These are phyloP conservation scores for Leuciscus waleckii DNA, from an alignment of 2,797 vertebrate genomes.

Conservation along the genomic window DNA sequence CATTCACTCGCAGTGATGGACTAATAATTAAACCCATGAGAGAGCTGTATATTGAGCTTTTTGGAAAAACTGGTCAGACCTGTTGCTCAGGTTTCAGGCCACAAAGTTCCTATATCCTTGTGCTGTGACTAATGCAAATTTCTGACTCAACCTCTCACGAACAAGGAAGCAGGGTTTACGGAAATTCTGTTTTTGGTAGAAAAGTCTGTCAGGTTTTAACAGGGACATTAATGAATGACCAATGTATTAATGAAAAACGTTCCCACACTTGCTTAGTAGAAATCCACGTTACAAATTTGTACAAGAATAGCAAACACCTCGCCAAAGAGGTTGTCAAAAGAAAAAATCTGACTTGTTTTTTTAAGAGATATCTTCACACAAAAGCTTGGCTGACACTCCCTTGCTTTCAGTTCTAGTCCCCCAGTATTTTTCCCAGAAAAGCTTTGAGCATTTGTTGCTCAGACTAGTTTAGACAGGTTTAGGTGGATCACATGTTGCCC, in stretches of 20 bases:
- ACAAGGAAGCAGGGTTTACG: background rate
- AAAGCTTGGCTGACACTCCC: background rate
- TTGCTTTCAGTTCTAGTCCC: background rate
- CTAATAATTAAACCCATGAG: conserved; percentile 33
- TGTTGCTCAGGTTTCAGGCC: conserved; percentile 62
- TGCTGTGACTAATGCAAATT: background rate
- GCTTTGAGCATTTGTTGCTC: conserved; percentile 28
- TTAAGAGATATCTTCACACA: background rate
- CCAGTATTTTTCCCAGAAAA: conserved; percentile 30
- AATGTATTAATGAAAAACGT: conserved; percentile 7
- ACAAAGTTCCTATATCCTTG: background rate
- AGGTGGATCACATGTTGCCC: conserved; percentile 43
- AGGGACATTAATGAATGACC: background rate
- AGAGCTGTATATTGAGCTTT: background rate
- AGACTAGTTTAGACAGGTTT: conserved; percentile 56
- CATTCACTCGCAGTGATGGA: background rate
- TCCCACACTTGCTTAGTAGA: background rate
- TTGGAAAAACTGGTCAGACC: conserved; percentile 56
- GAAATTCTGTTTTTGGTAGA: background rate
- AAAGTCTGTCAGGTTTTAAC: conserved; percentile 45
- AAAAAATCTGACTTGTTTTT: background rate
- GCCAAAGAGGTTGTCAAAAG: background rate
- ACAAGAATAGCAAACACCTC: background rate
- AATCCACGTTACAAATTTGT: background rate
- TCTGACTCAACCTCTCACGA: background rate